Conservation (phyloP, 2,797 vertebrate species). For the Coregonus ussuriensis region DNA sequence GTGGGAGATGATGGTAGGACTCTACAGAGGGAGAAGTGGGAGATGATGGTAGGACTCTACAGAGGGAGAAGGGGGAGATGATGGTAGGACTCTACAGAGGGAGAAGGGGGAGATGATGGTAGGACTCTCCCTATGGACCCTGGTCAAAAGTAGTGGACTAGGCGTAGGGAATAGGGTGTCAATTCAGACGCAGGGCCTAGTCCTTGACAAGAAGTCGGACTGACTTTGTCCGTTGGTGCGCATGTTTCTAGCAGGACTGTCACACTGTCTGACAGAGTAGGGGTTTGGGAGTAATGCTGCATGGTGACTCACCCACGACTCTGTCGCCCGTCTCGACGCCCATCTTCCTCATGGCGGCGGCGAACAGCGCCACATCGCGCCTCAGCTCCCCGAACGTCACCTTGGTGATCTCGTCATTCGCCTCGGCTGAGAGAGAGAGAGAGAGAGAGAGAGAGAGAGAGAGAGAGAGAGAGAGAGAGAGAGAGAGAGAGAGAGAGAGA, state of each 20-base stretch:
- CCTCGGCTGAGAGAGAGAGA: constrained; percentile 78
- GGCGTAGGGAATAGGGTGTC: not conserved
- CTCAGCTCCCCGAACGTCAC: constrained; percentile 90
- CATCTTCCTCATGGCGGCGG: constrained; percentile 95
- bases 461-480: too few relatives aligned
- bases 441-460: not conserved
- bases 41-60: not conserved
- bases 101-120: not conserved
- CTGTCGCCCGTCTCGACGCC: constrained; percentile 87
- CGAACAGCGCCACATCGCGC: constrained; percentile 86
- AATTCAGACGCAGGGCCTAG: not conserved
- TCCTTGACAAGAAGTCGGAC: too few relatives aligned
- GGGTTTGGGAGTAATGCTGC: not conserved
- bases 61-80: not conserved
- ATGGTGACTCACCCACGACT: constrained; percentile 86
- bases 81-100: not conserved
- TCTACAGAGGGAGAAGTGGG: not conserved
- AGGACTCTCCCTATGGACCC: not conserved
- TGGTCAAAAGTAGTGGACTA: not conserved
- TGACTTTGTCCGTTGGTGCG: not conserved
- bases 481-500: constrained; percentile 18
- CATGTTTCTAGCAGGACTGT: not conserved
- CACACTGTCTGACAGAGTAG: not conserved
- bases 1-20: too few relatives aligned
- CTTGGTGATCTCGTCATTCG: constrained; percentile 87